phyloP scores from a whole-genome alignment of 2,797 vertebrate genomes.

The Cheirogaleus major region DNA sequence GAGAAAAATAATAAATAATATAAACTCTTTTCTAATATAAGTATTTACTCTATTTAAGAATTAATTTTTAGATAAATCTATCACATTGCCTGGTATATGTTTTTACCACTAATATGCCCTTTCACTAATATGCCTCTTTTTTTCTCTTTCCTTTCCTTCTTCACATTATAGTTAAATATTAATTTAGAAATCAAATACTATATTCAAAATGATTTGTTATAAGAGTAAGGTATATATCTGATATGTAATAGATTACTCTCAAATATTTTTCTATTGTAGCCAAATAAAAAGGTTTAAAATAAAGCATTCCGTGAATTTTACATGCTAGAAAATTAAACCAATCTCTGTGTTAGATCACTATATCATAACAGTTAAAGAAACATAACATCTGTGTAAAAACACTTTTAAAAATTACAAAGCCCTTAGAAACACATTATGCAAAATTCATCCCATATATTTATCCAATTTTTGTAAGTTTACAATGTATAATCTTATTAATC shows the following conservation, averaged over 20 bases:
- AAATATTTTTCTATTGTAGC: background rate
- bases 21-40: background rate
- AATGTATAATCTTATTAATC: background rate
- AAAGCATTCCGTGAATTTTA: background rate
- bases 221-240: background rate
- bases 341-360: background rate
- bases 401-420: background rate
- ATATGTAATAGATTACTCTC: background rate
- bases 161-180: background rate
- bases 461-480: background rate
- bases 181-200: background rate
- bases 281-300: background rate
- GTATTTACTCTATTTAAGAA: background rate
- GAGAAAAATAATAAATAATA: background rate
- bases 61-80: background rate
- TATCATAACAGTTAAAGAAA: background rate
- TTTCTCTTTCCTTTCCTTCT: background rate
- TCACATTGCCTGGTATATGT: background rate
- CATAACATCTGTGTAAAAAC: background rate
- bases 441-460: background rate
- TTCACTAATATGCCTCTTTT: too few species aligned
- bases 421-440: background rate
- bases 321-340: background rate
- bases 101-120: accelerated
- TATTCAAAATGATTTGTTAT: background rate